phyloP scores from a whole-genome alignment of 2,888 invertebrate species.

The Spodoptera littoralis region DNA sequence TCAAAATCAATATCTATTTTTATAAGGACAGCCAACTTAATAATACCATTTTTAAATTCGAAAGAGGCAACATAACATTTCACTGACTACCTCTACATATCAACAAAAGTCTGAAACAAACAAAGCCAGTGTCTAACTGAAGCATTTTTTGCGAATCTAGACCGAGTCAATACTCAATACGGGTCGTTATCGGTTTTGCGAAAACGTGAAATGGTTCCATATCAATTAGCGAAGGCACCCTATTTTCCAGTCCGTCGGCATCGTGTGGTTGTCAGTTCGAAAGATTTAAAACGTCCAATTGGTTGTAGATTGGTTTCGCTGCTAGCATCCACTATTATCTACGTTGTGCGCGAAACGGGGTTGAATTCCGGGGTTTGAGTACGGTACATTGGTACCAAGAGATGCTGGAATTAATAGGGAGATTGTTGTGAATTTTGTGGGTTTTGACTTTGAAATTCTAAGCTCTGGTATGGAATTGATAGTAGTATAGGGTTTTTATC shows the following conservation, averaged over 20 bases:
- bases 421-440: no score
- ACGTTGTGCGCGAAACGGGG: constrained; percentile 12
- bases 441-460: no score
- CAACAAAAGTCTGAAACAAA: not conserved
- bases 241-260: constrained; percentile 48
- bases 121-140: not conserved
- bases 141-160: constrained; percentile 8
- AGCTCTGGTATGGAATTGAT: no score
- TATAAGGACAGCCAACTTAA: no score
- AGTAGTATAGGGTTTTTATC: no score
- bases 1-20: no score
- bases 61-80: no score
- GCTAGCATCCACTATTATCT: constrained; percentile 8
- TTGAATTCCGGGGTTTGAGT: not conserved
- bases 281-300: constrained; percentile 38
- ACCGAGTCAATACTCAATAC: not conserved
- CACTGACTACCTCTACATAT: no score
- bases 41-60: no score
- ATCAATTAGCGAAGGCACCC: constrained; percentile 48
- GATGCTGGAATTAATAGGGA: no score
- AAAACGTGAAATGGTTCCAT: constrained; percentile 29
- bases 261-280: constrained; percentile 21
- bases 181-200: constrained; percentile 18
- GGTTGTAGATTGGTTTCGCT: constrained; percentile 45
- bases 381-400: not conserved